These are phyloP conservation scores for Arenaria interpres DNA, from an alignment of 2,113 vertebrate genomes.

Conservation along the genomic window DNA sequence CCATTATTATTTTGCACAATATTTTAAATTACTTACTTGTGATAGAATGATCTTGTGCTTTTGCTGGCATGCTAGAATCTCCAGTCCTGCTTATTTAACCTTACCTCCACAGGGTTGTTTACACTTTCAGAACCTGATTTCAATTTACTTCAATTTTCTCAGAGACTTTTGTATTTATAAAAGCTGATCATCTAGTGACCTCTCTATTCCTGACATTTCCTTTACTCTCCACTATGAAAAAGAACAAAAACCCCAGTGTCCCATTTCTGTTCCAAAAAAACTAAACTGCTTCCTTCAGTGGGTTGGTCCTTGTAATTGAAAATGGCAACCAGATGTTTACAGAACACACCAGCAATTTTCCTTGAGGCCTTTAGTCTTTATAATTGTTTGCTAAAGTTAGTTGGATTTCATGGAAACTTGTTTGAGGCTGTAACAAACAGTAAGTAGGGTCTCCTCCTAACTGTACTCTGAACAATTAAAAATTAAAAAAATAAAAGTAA, in stretches of 20 bases:
- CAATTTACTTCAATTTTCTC: conserved; percentile 76
- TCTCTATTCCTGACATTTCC: conserved; percentile 69
- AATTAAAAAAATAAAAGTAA: not conserved
- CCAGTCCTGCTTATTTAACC: conserved; percentile 76
- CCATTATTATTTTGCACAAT: conserved; percentile 49
- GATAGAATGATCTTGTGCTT: conserved; percentile 55
- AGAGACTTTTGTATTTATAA: conserved; percentile 76
- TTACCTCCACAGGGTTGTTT: conserved; percentile 72
- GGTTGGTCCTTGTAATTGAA: conserved; percentile 69
- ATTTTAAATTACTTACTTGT: conserved; percentile 62
- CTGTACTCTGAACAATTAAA: not conserved
- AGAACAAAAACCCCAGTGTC: conserved; percentile 76
- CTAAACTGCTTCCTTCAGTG: conserved; percentile 78
- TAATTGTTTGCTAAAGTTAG: conserved; percentile 71
- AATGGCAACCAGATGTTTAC: conserved; percentile 87
- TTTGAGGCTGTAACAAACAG: conserved; percentile 40
- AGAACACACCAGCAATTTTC: conserved; percentile 64
- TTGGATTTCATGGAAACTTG: conserved; percentile 64
- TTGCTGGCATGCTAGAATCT: conserved; percentile 62
- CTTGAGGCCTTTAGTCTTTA: conserved; percentile 52
- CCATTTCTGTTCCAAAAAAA: conserved; percentile 71
- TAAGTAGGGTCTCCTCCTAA: not conserved
- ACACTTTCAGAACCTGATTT: conserved; percentile 69
- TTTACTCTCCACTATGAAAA: conserved; percentile 66
- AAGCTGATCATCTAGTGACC: conserved; percentile 76